phyloP scores from a whole-genome alignment of 2,113 vertebrate genomes.

The Ailuropoda melanoleuca region DNA sequence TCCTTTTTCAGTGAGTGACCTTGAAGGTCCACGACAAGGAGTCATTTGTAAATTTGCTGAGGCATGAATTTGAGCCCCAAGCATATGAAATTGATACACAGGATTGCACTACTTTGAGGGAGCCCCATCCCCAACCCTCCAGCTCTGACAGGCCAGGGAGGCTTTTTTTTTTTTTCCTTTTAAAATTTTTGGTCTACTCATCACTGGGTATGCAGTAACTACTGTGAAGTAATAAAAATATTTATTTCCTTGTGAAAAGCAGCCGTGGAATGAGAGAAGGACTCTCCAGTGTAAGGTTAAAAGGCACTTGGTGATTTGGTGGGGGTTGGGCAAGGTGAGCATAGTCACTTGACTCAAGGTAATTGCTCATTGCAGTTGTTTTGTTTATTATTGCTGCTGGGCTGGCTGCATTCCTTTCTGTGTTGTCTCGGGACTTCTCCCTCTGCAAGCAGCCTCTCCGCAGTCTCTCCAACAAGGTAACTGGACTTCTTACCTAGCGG shows the following conservation, averaged over 20 bases:
- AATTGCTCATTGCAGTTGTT: background rate
- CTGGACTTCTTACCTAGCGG: background rate
- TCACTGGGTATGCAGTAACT: slow-evolving; percentile 14
- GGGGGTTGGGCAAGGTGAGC: background rate
- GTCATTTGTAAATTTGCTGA: slow-evolving; percentile 52
- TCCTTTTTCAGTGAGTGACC: slow-evolving; percentile 43
- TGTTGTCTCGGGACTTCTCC: background rate
- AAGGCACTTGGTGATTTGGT: background rate
- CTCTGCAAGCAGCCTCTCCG: background rate
- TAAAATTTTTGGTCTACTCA: background rate
- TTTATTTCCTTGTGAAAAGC: slow-evolving; percentile 24
- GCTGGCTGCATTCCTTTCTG: background rate
- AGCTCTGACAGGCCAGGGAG: background rate
- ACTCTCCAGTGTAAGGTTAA: background rate
- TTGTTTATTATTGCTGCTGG: background rate
- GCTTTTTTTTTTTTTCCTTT: background rate
- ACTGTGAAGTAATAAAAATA: background rate
- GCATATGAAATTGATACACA: slow-evolving; percentile 15
- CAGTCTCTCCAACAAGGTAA: background rate
- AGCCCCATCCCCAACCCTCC: background rate
- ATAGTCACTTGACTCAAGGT: background rate
- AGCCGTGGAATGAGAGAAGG: background rate
- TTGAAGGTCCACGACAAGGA: slow-evolving; percentile 22
- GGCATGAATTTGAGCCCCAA: slow-evolving; percentile 9
- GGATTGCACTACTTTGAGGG: background rate